A percentile compares a stretch with the other conserved stretches of the same genome.
Conservation (phyloP, 2,888 invertebrate genomes). For the Anagyrus pseudococci region DNA sequence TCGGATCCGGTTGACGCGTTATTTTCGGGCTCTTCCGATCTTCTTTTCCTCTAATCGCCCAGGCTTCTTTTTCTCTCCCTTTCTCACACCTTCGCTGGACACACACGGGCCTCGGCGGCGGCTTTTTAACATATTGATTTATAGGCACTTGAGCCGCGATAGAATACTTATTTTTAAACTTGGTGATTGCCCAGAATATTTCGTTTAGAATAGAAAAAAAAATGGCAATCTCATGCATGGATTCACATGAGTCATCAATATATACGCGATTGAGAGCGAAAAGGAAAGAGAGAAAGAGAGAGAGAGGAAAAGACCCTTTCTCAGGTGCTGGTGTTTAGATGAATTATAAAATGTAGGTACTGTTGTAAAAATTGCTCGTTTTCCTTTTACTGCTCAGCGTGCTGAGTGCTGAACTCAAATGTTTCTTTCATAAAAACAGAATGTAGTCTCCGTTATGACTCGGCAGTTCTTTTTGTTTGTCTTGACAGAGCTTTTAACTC, state of each 20-base stretch:
- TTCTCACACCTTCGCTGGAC: not conserved
- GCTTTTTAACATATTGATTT: slow-evolving; percentile 33
- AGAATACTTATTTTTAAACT: slow-evolving; percentile 31
- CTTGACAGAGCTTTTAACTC: not conserved
- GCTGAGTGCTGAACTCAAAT: not conserved
- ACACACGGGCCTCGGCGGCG: not conserved
- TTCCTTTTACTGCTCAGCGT: not conserved
- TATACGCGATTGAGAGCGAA: too few relatives aligned
- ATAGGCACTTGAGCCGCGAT: slow-evolving; percentile 17
- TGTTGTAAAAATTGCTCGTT: too few relatives aligned
- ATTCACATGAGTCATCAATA: too few relatives aligned
- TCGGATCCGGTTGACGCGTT: not conserved
- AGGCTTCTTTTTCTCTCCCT: not conserved
- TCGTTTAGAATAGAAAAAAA: not conserved
- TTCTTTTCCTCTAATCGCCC: not conserved
- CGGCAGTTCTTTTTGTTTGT: slow-evolving; percentile 20
- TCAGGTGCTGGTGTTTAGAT: too few relatives aligned
- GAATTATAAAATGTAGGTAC: too few relatives aligned
- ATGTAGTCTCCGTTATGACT: slow-evolving; percentile 14
- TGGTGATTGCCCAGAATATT: slow-evolving; percentile 8
- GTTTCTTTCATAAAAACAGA: slow-evolving; percentile 6
- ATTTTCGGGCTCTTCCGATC: not conserved
- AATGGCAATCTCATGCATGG: not conserved
- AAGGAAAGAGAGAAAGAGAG: too few relatives aligned
- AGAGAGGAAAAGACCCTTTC: too few relatives aligned